Base-by-base conservation (phyloP, 2,113 vertebrate species). In the Podiceps cristatus region DNA sequence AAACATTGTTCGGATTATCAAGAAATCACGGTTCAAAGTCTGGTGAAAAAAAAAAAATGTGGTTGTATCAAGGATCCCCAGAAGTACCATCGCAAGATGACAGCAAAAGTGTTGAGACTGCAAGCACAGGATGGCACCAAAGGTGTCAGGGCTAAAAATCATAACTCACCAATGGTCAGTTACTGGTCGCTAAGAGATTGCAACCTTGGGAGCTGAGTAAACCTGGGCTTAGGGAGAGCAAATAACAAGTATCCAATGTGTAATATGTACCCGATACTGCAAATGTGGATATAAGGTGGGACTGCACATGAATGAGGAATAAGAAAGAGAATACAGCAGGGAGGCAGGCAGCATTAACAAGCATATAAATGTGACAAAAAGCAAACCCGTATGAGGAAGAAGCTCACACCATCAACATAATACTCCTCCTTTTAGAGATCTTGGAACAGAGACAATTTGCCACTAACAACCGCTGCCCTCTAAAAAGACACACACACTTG, bases 31-130 rank as follows among this genome's bases (percentile, higher is more conserved):
- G 18, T 50, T 64, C 25, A 35, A 80, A 76, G 33, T 13, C 53
- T 40, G 0, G n/a, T n/a, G n/a, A n/a, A 27, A 49, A 76, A 56
- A 27, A 35, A 0, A 4, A 40, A 58, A 33, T 0, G 2, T 4
- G 2, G 3, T 33, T 86, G 7, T 76, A 64, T 2, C 11, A 49
- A 52, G 49, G 31, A 68, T 92, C 12, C 8, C 8, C 53, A 60
- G 47, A 64, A 58, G 5, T 5, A 4, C 20, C 53, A 55, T 13
- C 44, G 49, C 19, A 63, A 47, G 60, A 27, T 58, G 33, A 66
- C 9, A 84, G 33, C 17, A 76, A n/a, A 60, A 90, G 53, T 19
- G 18, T 37, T 37, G n/a, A 50, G 16, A 37, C 10, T 58, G 49
- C 13, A 68, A 73, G 67, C 33, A 80, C 9, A 80, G 83, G 63